Evolutionary conservation across 2,113 vertebrate genomes (phyloP).

Genomic region (Gobius niger): DNA sequence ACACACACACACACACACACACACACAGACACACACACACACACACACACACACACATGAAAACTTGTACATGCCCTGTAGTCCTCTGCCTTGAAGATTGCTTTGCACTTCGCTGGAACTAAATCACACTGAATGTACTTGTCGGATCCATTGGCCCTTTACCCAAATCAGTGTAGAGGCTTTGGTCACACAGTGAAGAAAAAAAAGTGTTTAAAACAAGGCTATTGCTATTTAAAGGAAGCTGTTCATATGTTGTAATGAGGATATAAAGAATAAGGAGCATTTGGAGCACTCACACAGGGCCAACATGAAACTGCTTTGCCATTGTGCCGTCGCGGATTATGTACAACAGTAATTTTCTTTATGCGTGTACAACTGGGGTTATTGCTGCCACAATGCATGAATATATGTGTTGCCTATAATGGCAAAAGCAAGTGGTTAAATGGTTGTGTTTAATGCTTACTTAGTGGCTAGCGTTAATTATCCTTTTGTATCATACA

Average conservation of each 20-base stretch:
- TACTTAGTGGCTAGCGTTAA: background rate
- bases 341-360: background rate
- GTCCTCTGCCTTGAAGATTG: constrained; percentile 47
- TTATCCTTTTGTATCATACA: background rate
- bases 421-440: background rate
- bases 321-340: too few relatives aligned
- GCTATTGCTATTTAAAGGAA: background rate
- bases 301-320: too few relatives aligned
- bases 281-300: too few relatives aligned
- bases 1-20: constrained; percentile 6
- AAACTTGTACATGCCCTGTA: background rate
- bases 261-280: too few relatives aligned
- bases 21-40: constrained; percentile 7
- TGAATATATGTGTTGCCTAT: background rate
- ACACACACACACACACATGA: background rate
- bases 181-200: constrained; percentile 38
- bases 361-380: background rate
- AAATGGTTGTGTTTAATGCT: constrained; percentile 1
- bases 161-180: constrained; percentile 56
- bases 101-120: constrained; percentile 51
- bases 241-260: too few relatives aligned
- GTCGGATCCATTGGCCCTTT: constrained; percentile 54
- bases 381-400: background rate
- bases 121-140: constrained; percentile 68
- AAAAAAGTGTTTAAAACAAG: background rate